Percentiles rank a stretch among this genome's conserved stretches.
These are phyloP conservation scores for Burhinus bistriatus DNA, from an alignment of 2,113 vertebrate species.

Conservation along the genomic window DNA sequence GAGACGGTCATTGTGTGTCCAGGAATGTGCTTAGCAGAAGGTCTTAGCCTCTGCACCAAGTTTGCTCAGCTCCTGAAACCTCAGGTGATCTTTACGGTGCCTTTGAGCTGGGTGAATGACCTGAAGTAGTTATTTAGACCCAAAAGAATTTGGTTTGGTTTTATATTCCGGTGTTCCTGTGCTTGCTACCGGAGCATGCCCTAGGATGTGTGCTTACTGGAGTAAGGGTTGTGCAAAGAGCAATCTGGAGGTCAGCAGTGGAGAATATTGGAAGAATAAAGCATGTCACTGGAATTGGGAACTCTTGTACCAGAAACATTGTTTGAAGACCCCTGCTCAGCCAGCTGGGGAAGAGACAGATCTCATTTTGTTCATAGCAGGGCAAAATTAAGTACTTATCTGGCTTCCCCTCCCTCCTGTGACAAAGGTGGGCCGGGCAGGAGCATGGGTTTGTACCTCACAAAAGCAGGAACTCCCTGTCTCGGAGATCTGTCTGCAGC, in stretches of 20 bases:
- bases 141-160: background rate
- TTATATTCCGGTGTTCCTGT: background rate
- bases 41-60: background rate
- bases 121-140: background rate
- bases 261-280: background rate
- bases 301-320: background rate
- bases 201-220: background rate
- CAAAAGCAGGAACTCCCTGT: background rate
- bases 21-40: background rate
- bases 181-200: background rate
- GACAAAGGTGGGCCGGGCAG: background rate
- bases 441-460: background rate
- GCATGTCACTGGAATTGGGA: accelerated
- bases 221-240: background rate
- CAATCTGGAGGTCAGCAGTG: background rate
- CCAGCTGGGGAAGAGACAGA: background rate
- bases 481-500: background rate
- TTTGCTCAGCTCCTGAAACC: background rate
- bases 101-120: background rate
- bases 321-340: background rate
- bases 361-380: background rate
- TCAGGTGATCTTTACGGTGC: background rate
- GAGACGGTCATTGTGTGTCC: background rate
- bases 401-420: background rate
- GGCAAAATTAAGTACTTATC: background rate